Base-by-base conservation (phyloP, 2,888 invertebrate genomes). In the Tetropium fuscum region DNA sequence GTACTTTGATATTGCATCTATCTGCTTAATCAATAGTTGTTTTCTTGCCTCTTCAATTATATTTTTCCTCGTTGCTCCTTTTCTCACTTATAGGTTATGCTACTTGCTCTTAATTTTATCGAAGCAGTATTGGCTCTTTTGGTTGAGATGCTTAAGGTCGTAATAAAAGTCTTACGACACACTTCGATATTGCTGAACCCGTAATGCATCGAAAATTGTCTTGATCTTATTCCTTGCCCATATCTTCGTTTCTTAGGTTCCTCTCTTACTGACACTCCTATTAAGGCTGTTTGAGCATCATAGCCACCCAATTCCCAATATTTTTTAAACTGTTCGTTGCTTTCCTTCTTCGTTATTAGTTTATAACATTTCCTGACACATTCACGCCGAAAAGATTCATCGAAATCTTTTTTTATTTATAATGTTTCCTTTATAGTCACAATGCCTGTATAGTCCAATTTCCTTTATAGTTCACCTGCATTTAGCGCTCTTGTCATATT, bases 251-350 rank as follows among this genome's bases (percentile, higher is more conserved):
- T 57, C 40, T 57, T 49, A 41, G 47, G 47, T 47, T 47, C 27
- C 27, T 55, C 32, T 25, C 51, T 41, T 57, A 49, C 57, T 51
- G 51, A 30, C 18, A 43, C 57, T 5, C 57, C 57, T 41, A 49
- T 32, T 18, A 43, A 57, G n/a, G 49, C 36, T 49, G 44, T 57
- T 43, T 57, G 57, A 3, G 57, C 43, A 19, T 57, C 41, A 41
- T 49, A 57, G 27, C 49, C 51, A 57, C 49, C 49, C 5, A 57
- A 34, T 34, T 57, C 49, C 49, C 57, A 57, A 16, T 32, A 51
- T 34, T 57, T 57, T 57, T 20, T 47, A 40, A 47, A 34, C 15
- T 34, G 34, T 18, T 20, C 32, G 25, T 27, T 27, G 22, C 19
- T 47, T 40, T 40, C 47, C 47, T 20, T 48, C 40, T 47, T 47